phyloP scores from a whole-genome alignment of 1,140 invertebrate species.

The Drosophila watanabei region DNA sequence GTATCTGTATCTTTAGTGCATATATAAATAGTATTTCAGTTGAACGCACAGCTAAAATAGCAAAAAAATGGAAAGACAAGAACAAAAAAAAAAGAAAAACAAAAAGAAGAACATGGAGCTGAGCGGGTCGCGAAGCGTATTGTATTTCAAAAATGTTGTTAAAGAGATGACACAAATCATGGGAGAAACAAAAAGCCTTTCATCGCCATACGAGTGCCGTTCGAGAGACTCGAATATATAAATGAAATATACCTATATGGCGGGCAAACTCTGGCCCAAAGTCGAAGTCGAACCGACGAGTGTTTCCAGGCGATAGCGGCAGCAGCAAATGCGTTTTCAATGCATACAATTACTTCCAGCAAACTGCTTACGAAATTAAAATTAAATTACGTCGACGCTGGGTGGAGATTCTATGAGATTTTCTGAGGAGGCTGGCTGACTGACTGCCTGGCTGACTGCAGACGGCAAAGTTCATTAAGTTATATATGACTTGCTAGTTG shows the following conservation, averaged over 20 bases:
- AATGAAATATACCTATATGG: slow-evolving; percentile 21
- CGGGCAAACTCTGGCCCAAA: slow-evolving; percentile 23
- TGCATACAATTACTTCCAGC: slow-evolving; percentile 82
- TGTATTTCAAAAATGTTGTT: slow-evolving; percentile 74
- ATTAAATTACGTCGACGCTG: slow-evolving; percentile 64
- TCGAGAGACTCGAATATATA: slow-evolving; percentile 19
- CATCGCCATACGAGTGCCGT: slow-evolving; percentile 25
- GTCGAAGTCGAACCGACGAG: slow-evolving; percentile 39
- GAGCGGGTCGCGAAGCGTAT: slow-evolving; percentile 43
- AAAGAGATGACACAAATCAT: slow-evolving; percentile 75
- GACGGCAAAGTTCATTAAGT: slow-evolving; percentile 77
- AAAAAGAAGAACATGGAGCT: background rate
- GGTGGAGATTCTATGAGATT: slow-evolving; percentile 2
- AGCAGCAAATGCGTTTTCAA: slow-evolving; percentile 75
- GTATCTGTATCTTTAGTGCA: slow-evolving; percentile 66
- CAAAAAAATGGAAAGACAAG: slow-evolving; percentile 35
- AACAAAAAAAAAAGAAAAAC: slow-evolving; percentile 8
- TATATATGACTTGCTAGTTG: slow-evolving; percentile 67
- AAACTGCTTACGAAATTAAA: slow-evolving; percentile 82
- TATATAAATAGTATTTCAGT: slow-evolving; percentile 84
- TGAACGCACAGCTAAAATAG: slow-evolving; percentile 80
- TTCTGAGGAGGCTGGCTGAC: background rate
- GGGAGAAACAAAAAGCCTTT: slow-evolving; percentile 57
- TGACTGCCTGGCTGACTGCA: slow-evolving; percentile 20
- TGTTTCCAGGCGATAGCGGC: slow-evolving; percentile 75